Conservation (phyloP, 2,113 vertebrate genomes). For the Boulengeromyrus knoepffleri region DNA sequence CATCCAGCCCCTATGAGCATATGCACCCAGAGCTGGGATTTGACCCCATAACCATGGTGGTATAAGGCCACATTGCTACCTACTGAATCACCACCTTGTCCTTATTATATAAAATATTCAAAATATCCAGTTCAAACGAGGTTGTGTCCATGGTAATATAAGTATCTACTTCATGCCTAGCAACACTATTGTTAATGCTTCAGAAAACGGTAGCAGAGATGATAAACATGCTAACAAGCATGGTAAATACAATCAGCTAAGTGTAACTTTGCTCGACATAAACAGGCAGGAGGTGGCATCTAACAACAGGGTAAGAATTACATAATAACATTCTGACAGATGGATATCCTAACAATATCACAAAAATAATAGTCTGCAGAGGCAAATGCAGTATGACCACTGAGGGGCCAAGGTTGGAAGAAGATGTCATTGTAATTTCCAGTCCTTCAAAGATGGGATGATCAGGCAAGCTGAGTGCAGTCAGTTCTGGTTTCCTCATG, state of each 20-base stretch:
- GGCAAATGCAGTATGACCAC: neutral
- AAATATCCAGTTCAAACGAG: neutral
- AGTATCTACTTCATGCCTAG: neutral
- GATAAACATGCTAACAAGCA: neutral
- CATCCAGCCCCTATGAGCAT: neutral
- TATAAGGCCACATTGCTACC: neutral
- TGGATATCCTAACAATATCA: neutral
- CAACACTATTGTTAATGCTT: neutral
- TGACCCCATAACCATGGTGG: neutral
- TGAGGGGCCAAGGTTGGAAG: neutral
- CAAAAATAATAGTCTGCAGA: neutral
- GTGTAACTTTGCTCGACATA: neutral
- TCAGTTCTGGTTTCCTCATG: neutral
- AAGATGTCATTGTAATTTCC: neutral
- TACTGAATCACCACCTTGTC: neutral
- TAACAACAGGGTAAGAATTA: neutral
- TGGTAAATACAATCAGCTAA: neutral
- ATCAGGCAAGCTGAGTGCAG: neutral
- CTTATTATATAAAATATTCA: neutral
- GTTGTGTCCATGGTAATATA: neutral
- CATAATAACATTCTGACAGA: neutral
- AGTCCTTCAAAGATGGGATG: neutral
- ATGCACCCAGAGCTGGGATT: neutral
- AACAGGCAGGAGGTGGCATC: neutral
- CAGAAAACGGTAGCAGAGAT: neutral